These are phyloP conservation scores for Aphrophora alni DNA, from an alignment of 2,888 invertebrate species.

Conservation along the genomic window DNA sequence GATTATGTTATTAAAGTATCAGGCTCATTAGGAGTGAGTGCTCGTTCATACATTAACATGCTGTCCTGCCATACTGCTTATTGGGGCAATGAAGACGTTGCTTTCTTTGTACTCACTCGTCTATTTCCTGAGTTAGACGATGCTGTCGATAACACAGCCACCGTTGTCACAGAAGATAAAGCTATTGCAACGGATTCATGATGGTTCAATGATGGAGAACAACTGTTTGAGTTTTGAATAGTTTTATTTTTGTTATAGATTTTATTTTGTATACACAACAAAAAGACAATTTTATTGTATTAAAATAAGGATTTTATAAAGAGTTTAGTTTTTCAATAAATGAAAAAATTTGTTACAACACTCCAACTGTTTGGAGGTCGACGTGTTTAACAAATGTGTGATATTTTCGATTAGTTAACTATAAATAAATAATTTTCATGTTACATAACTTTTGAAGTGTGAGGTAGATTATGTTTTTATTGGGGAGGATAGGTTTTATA, in stretches of 20 bases:
- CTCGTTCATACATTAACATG: slow-evolving; percentile 65
- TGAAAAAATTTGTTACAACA: neutral
- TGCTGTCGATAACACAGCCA: slow-evolving; percentile 13
- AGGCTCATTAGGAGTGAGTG: slow-evolving; percentile 50
- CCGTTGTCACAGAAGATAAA: neutral
- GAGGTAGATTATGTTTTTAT: too few species aligned
- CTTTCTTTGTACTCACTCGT: slow-evolving; percentile 65
- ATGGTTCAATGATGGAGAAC: neutral
- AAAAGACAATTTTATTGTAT: neutral
- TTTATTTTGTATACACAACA: neutral
- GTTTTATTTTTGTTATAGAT: neutral
- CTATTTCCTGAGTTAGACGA: slow-evolving; percentile 60
- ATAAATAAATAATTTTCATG: too few species aligned
- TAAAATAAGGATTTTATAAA: neutral
- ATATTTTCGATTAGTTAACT: neutral
- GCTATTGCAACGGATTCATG: neutral
- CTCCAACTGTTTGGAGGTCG: neutral
- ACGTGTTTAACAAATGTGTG: neutral
- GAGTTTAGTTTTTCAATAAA: neutral
- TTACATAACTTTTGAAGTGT: too few species aligned
- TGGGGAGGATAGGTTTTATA: too few species aligned
- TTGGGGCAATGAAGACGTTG: slow-evolving; percentile 69
- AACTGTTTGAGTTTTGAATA: neutral
- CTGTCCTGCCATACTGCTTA: slow-evolving; percentile 69
- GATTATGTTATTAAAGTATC: slow-evolving; percentile 63